Evolutionary conservation across 1,140 invertebrate genomes (phyloP), one percentile per base, ranked within the genome.

Genomic region (Meloidogyne floridensis): DNA sequence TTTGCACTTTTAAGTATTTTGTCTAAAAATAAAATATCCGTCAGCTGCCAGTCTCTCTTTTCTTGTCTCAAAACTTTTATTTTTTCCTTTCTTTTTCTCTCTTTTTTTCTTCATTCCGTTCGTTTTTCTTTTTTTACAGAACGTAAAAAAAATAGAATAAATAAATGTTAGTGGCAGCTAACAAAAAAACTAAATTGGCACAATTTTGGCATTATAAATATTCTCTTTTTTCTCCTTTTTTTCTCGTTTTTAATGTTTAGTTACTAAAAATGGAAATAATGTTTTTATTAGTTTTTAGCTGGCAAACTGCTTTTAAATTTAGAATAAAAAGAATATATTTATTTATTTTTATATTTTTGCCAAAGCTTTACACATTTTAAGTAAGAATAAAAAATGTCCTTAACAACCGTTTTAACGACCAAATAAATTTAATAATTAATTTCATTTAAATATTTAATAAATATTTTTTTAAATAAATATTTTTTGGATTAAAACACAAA

Each of bases 221-320:
- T 53, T 73, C 51, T 32, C 18, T 42, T 73, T 73, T 72, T 72
- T 51, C 13, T 47, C 47, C 7, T 47, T 47, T 47, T 47, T 47
- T 47, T 47, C 47, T 47, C 47, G 4, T 8, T 11, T 53, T 73
- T 47, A 43, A 47, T 73, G 42, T 73, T 73, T 73, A 73, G 51
- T 73, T 73, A 43, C 72, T 47, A 42, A 73, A 73, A 53, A 73
- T 47, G 18, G 8, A 73, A 18, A 73, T 73, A 8, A 42, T 73
- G 7, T 15, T 32, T 73, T 6, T 53, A 18, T 73, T 73, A 43
- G 15, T 73, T 73, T 7, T 73, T 47, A 47, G 72, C 6, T 73
- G 15, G 15, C 11, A 47, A 47, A 15, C 32, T 73, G 72, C 13
- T 73, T 42, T 73, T 42, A 18, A 73, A 32, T 32, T 32, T 32